These are phyloP conservation scores for Sesamia inferens DNA, from an alignment of 2,888 invertebrate genomes.

Conservation along the genomic window DNA sequence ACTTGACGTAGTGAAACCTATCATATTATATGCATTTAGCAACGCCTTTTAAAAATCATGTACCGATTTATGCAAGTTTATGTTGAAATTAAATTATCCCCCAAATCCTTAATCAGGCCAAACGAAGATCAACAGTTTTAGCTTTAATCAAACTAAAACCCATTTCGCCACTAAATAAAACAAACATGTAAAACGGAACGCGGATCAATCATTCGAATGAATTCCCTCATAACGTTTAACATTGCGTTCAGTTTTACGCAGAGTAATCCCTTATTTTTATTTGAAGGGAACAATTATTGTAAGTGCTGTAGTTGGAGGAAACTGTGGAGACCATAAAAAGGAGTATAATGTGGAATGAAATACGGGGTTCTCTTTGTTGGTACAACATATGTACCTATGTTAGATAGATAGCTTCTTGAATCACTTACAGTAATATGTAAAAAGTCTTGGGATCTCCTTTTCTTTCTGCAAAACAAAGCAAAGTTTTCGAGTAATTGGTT, in stretches of 20 bases:
- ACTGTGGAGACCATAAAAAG: constrained; percentile 69
- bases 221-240: constrained; percentile 70
- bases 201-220: constrained; percentile 76
- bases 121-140: constrained; percentile 23
- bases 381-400: constrained; percentile 10
- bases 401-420: constrained; percentile 26
- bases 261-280: constrained; percentile 69
- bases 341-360: constrained; percentile 69
- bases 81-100: background rate
- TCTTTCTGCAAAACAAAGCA: background rate
- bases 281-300: constrained; percentile 78
- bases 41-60: background rate
- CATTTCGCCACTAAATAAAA: constrained; percentile 67
- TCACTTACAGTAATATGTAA: constrained; percentile 6
- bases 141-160: constrained; percentile 78
- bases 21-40: background rate
- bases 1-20: background rate
- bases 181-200: constrained; percentile 67
- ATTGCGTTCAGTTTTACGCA: constrained; percentile 67
- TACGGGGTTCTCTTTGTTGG: constrained; percentile 53
- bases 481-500: background rate
- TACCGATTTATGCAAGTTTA: background rate
- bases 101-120: constrained; percentile 14
- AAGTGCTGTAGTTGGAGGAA: constrained; percentile 76
- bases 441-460: constrained; percentile 6